Conservation (phyloP, 2,888 invertebrate species). For the Pristionchus exspectatus region DNA sequence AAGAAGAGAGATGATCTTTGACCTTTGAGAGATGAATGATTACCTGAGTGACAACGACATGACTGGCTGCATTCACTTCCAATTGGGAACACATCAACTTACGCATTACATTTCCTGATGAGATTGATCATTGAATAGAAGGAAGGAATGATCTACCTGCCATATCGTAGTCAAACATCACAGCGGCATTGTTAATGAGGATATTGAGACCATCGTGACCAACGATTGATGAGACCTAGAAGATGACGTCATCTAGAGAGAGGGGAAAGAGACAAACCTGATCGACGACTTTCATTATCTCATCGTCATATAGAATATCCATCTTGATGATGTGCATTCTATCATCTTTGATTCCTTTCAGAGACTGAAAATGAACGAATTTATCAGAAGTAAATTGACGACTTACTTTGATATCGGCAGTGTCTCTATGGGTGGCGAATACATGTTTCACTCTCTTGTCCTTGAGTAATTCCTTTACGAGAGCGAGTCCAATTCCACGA, state of each 20-base stretch:
- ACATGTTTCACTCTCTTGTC: slow-evolving; percentile 39
- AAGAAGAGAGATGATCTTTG: background rate
- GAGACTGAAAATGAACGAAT: background rate
- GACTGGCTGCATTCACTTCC: slow-evolving; percentile 51
- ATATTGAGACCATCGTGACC: slow-evolving; percentile 40
- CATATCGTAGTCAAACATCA: slow-evolving; percentile 33
- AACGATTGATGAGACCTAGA: slow-evolving; percentile 1
- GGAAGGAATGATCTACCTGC: background rate
- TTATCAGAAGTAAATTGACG: background rate
- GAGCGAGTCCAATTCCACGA: slow-evolving; percentile 35
- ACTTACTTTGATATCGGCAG: slow-evolving; percentile 44
- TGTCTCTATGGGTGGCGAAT: slow-evolving; percentile 40
- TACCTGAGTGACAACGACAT: slow-evolving; percentile 47
- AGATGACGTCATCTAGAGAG: background rate
- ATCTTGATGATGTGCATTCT: slow-evolving; percentile 13
- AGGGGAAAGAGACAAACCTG: background rate
- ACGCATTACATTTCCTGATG: slow-evolving; percentile 29
- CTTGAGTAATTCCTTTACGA: slow-evolving; percentile 37
- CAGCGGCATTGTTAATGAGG: slow-evolving; percentile 46
- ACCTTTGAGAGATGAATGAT: background rate
- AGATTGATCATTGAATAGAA: background rate
- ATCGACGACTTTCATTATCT: slow-evolving; percentile 8
- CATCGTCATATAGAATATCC: slow-evolving; percentile 46
- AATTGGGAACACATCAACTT: slow-evolving; percentile 50
- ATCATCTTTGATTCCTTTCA: slow-evolving; percentile 35